Evolutionary conservation across 2,888 invertebrate genomes (phyloP), one percentile per base, ranked within the genome.

Genomic region (Isotomurus palustris): DNA sequence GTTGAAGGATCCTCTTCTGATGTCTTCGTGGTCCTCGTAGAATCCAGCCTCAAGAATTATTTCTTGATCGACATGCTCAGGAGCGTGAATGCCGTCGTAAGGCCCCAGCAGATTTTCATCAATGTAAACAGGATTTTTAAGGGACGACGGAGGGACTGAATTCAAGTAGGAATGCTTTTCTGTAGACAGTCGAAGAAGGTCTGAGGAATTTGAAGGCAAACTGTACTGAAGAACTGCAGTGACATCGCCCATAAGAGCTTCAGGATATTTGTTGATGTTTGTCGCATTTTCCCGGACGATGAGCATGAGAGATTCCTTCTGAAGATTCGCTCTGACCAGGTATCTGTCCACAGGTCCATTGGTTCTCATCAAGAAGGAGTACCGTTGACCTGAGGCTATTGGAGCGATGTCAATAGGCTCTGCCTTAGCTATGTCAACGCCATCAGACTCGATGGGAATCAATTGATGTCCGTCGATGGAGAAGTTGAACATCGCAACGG

Each of bases 391-490:
- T 8, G 62, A 24, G 4, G 56, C 40, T 12, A 66, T 45, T n/a
- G n/a, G n/a, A n/a, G n/a, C n/a, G n/a, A n/a, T n/a, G n/a, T n/a
- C n/a, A n/a, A n/a, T n/a, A n/a, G n/a, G n/a, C 1, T 52, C 40
- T 5, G 17, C 14, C 2, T 19, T n/a, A 1, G 38, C 32, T 12
- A 38, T 32, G 28, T 62, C 60, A 12, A 64, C 38, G 2, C 66
- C 62, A 36, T 66, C 66, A 1, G 53, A 60, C 44, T 66, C 66
- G 32, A 66, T 66, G 2, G 48, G 19, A 10, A 14, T 17, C 3
- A 66, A 36, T 6, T 6, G 19, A 43, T 66, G 66, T 0, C 57
- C 57, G 14, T 64, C 64, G 27, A 66, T 62, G 10, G 64, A 56
- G 35, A 66, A 64, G 24, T 60, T 56, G 49, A 60, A 66, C 0